Conservation (phyloP, 2,888 invertebrate species). For the Gymnosoma rotundatum region DNA sequence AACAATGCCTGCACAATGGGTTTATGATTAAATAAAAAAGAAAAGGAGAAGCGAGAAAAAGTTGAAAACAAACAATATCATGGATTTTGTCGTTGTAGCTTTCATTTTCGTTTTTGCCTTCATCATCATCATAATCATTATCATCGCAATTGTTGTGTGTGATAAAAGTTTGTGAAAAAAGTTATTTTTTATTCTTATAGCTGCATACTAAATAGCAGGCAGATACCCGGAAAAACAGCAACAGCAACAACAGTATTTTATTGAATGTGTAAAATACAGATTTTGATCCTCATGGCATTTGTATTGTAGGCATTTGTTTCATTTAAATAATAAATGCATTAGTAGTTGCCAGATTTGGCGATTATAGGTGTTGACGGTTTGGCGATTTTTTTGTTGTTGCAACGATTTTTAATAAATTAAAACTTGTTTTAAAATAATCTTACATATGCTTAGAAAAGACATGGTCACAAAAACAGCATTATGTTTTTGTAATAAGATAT, state of each 20-base stretch:
- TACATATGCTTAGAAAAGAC: too few species aligned
- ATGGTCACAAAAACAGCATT: too few species aligned
- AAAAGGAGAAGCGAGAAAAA: not conserved
- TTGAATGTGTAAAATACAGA: conserved; percentile 4
- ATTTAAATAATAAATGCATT: conserved; percentile 19
- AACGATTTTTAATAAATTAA: too few species aligned
- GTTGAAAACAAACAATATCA: conserved; percentile 21
- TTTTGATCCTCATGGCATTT: conserved; percentile 7
- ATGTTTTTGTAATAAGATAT: too few species aligned
- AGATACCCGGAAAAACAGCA: not conserved
- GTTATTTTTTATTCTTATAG: not conserved
- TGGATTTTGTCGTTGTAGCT: conserved; percentile 21
- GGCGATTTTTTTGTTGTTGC: too few species aligned
- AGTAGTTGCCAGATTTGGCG: too few species aligned
- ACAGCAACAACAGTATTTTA: not conserved
- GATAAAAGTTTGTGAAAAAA: conserved; percentile 14
- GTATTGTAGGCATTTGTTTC: not conserved
- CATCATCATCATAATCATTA: not conserved
- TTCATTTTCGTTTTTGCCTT: conserved; percentile 16
- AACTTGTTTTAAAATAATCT: too few species aligned
- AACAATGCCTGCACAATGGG: conserved; percentile 39
- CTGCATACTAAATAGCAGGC: not conserved
- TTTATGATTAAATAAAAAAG: conserved; percentile 13
- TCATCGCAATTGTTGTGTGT: conserved; percentile 5
- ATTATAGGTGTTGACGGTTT: too few species aligned